Percentiles rank a stretch among this genome's conserved stretches.
Evolutionary conservation across 2,113 vertebrate species (phyloP).

Genomic region (Laterallus jamaicensis): DNA sequence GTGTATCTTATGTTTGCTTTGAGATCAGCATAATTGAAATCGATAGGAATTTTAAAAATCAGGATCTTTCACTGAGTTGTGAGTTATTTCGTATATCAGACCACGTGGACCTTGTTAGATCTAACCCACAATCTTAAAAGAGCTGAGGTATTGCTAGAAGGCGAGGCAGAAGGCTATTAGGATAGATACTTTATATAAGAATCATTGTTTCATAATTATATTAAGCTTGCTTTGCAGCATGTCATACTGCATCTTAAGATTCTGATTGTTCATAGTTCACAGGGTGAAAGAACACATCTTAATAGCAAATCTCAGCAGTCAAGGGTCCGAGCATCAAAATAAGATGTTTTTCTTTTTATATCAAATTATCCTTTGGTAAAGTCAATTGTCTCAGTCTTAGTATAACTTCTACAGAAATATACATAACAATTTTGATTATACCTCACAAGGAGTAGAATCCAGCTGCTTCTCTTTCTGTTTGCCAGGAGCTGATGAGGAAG

Average conservation of each 20-base stretch:
- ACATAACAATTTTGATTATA: background rate
- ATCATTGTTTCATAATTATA: background rate
- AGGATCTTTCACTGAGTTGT: background rate
- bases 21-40: background rate
- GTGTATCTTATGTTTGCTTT: background rate
- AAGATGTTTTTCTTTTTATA: background rate
- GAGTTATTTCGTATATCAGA: background rate
- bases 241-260: background rate
- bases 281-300: background rate
- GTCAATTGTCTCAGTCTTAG: accelerated
- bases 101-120: background rate
- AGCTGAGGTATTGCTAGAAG: background rate
- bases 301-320: background rate
- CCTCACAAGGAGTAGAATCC: background rate
- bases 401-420: background rate
- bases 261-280: background rate
- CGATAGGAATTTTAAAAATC: background rate
- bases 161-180: background rate
- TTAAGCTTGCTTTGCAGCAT: background rate
- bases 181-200: background rate
- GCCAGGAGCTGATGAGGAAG: background rate
- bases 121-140: background rate
- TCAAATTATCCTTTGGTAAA: background rate
- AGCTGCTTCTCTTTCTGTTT: background rate
- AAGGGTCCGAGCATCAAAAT: background rate